phyloP scores from a whole-genome alignment of 2,113 vertebrate genomes.

The Lophius piscatorius region DNA sequence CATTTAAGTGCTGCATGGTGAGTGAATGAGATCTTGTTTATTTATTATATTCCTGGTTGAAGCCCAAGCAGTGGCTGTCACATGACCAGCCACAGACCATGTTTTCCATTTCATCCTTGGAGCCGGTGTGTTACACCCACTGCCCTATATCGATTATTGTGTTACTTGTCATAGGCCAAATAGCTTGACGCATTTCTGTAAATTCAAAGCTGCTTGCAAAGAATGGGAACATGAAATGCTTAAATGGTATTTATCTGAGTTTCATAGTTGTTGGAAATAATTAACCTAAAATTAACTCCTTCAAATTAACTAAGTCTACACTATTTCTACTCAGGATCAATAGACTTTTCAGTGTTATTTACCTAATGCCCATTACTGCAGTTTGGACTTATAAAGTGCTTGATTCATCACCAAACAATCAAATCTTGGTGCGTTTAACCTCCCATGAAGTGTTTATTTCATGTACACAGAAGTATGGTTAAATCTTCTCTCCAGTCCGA shows the following conservation, averaged over 20 bases:
- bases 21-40: conserved; percentile 75
- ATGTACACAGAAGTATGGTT: conserved; percentile 71
- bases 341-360: conserved; percentile 22
- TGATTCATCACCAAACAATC: conserved; percentile 59
- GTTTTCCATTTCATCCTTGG: conserved; percentile 50
- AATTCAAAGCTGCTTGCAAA: conserved; percentile 17
- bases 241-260: conserved; percentile 2
- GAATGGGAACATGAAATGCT: conserved; percentile 5
- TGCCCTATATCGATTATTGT: conserved; percentile 50
- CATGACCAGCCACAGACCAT: conserved; percentile 56
- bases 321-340: no score
- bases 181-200: conserved; percentile 32
- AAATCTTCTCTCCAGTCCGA: conserved; percentile 66
- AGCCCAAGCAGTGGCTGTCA: conserved; percentile 40
- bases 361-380: conserved; percentile 29
- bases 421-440: conserved; percentile 71
- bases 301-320: conserved; percentile 8
- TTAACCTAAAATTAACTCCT: conserved; percentile 9
- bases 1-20: conserved; percentile 70
- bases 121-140: conserved; percentile 38
- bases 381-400: conserved; percentile 33
- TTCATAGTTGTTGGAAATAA: conserved; percentile 13
- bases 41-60: conserved; percentile 62
- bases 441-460: conserved; percentile 68
- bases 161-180: conserved; percentile 45